Evolutionary conservation across 2,888 invertebrate species (phyloP).

Genomic region (Diaphora mendica): DNA sequence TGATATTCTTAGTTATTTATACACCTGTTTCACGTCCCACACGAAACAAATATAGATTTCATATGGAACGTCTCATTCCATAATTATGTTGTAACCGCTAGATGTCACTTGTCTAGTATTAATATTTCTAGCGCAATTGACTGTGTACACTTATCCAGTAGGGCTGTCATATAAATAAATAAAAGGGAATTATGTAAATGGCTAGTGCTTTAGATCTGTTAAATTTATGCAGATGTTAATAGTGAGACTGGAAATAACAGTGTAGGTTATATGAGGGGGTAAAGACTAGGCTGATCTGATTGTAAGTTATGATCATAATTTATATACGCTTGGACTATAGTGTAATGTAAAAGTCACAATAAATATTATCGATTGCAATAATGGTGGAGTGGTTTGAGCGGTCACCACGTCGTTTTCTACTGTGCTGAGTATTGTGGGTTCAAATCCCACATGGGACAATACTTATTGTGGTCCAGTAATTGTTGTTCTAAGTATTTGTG

Average conservation of each 20-base stretch:
- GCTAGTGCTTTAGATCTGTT: background rate
- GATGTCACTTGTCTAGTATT: slow-evolving; percentile 39
- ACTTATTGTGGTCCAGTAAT: too few relatives aligned
- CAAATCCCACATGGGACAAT: too few relatives aligned
- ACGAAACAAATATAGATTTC: slow-evolving; percentile 37
- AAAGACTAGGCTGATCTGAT: background rate
- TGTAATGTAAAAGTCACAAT: too few relatives aligned
- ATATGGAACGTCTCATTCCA: slow-evolving; percentile 28
- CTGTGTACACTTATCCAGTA: slow-evolving; percentile 6
- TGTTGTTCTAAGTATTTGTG: too few relatives aligned
- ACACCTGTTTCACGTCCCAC: slow-evolving; percentile 26
- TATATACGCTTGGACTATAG: background rate
- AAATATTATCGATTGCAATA: too few relatives aligned
- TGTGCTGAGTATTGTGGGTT: too few relatives aligned
- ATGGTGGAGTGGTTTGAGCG: too few relatives aligned
- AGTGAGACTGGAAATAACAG: background rate
- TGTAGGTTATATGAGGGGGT: background rate
- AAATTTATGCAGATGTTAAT: background rate
- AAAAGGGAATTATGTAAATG: background rate
- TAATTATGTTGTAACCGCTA: slow-evolving; percentile 45
- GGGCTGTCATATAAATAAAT: slow-evolving; percentile 9
- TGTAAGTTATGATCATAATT: background rate
- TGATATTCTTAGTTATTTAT: slow-evolving; percentile 36
- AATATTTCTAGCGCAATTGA: slow-evolving; percentile 29
- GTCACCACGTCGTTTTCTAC: too few relatives aligned